Evolutionary conservation across 2,888 invertebrate species (phyloP).

Genomic region (Xanthorhoe designata): DNA sequence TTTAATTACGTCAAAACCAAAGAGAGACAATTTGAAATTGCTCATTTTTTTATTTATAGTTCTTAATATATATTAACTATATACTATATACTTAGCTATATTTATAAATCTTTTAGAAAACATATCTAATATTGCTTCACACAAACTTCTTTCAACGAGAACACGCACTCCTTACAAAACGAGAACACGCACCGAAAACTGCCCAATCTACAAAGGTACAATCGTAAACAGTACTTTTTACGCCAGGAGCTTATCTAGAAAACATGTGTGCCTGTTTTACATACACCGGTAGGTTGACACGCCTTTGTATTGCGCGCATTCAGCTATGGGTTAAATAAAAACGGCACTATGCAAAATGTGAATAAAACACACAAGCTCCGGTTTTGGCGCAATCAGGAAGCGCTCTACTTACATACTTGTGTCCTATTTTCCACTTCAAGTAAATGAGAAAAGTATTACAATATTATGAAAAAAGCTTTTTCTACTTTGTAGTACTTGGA

Average conservation of each 20-base stretch:
- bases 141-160: too few relatives aligned
- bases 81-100: too few relatives aligned
- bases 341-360: slow-evolving; percentile 59
- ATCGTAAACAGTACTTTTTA: slow-evolving; percentile 2
- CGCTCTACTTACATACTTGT: slow-evolving; percentile 33
- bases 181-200: slow-evolving; percentile 2
- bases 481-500: neutral
- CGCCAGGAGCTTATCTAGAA: slow-evolving; percentile 42
- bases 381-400: slow-evolving; percentile 49
- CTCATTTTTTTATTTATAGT: too few relatives aligned
- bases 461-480: slow-evolving; percentile 3
- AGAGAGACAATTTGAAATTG: too few relatives aligned
- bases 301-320: slow-evolving; percentile 72
- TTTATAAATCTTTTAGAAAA: too few relatives aligned
- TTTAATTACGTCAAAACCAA: too few relatives aligned
- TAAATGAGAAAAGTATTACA: slow-evolving; percentile 11
- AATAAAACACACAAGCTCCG: slow-evolving; percentile 54
- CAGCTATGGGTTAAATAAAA: slow-evolving; percentile 73
- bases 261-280: slow-evolving; percentile 38
- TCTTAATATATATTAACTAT: too few relatives aligned
- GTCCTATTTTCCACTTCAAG: slow-evolving; percentile 20
- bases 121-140: too few relatives aligned
- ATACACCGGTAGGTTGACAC: slow-evolving; percentile 60
- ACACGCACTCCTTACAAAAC: too few relatives aligned
- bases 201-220: slow-evolving; percentile 28